phyloP scores from a whole-genome alignment of 2,797 vertebrate species.

The Sphenodon punctatus region DNA sequence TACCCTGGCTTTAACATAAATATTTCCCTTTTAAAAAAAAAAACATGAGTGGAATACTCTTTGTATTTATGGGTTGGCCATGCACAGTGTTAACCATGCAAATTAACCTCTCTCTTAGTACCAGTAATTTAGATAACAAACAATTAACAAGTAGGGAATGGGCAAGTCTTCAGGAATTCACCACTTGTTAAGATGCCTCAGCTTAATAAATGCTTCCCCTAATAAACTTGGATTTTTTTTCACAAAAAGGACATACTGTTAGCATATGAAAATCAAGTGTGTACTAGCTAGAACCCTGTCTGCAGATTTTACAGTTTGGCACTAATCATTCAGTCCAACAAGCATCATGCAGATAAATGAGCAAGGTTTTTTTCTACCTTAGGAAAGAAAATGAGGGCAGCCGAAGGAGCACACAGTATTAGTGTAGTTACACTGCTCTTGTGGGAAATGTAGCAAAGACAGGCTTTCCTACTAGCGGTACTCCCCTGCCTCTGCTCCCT shows the following conservation, averaged over 20 bases:
- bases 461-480: neutral
- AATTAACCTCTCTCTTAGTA: too few relatives aligned
- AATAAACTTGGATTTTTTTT: conserved; percentile 10
- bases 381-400: neutral
- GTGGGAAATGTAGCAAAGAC: neutral
- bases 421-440: neutral
- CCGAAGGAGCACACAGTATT: too few relatives aligned
- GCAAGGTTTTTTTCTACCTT: neutral
- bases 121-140: too few relatives aligned
- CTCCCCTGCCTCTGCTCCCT: too few relatives aligned
- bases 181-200: too few relatives aligned
- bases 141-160: too few relatives aligned
- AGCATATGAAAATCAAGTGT: neutral
- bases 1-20: neutral
- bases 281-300: neutral
- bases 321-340: neutral
- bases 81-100: neutral
- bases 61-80: neutral
- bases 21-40: rapidly evolving
- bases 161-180: too few relatives aligned
- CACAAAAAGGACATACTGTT: conserved; percentile 33
- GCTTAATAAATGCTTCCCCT: conserved; percentile 24
- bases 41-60: neutral
- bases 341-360: neutral
- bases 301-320: neutral